Evolutionary conservation across 2,888 invertebrate species (phyloP).

Genomic region (Oligia latruncula): DNA sequence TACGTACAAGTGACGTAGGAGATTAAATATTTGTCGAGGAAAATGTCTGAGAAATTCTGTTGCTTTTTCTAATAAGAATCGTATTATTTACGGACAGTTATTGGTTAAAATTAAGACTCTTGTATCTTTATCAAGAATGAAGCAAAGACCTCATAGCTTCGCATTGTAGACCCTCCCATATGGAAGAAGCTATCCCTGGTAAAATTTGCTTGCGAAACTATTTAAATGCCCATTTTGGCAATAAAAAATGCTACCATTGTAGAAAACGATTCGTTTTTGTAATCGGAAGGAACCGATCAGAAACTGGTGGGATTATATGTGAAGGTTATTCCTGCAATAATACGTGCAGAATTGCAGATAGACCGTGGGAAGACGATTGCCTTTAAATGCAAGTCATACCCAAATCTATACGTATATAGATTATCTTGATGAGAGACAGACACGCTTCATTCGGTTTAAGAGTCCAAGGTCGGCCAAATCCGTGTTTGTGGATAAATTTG

Average conservation of each 20-base stretch:
- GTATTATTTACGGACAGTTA: no score
- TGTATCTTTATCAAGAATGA: no score
- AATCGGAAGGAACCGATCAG: background rate
- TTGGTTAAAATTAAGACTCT: no score
- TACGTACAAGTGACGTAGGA: conserved; percentile 27
- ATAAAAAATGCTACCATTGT: no score
- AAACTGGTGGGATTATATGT: background rate
- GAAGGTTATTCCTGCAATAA: conserved; percentile 15
- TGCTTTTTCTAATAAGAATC: no score
- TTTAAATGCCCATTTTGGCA: no score
- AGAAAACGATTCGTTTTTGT: background rate
- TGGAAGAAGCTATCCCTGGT: no score
- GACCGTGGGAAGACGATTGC: background rate
- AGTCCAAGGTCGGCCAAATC: conserved; percentile 12
- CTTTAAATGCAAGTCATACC: background rate
- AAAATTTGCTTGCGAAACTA: no score
- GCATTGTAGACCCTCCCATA: background rate
- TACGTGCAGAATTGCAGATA: background rate
- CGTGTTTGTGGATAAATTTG: background rate
- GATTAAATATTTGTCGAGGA: conserved; percentile 32
- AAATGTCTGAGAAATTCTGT: no score
- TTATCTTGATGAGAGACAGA: conserved; percentile 25
- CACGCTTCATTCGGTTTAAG: background rate
- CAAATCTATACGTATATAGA: background rate
- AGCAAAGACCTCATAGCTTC: background rate